phyloP scores from a whole-genome alignment of 2,797 vertebrate genomes.

The Gymnoscopelus microlampas region DNA sequence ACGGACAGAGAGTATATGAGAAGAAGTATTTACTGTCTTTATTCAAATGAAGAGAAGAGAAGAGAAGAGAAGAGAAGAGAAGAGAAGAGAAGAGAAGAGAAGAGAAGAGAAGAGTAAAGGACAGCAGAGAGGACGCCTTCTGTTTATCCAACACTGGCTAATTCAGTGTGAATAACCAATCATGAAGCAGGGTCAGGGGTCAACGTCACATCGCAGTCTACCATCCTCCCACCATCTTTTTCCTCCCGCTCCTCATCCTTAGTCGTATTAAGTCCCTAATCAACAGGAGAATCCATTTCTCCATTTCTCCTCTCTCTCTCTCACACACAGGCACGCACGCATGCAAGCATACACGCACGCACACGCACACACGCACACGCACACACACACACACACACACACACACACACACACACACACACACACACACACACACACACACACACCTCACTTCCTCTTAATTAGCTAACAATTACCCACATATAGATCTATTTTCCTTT shows the following conservation, averaged over 20 bases:
- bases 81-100: neutral
- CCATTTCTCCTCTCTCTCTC: neutral
- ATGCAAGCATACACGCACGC: neutral
- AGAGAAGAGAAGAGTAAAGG: slow-evolving; percentile 8
- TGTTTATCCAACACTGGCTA: slow-evolving; percentile 23
- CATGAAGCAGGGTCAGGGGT: slow-evolving; percentile 33
- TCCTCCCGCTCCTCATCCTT: slow-evolving; percentile 24
- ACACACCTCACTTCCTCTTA: slow-evolving; percentile 38
- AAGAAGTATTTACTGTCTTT: slow-evolving; percentile 10
- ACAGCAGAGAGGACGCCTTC: neutral
- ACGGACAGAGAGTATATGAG: neutral
- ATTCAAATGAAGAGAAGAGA: slow-evolving; percentile 16
- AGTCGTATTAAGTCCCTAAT: slow-evolving; percentile 36
- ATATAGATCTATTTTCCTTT: slow-evolving; percentile 45
- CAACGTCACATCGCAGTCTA: slow-evolving; percentile 24
- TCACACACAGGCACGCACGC: neutral
- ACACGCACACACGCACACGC: neutral
- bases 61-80: neutral
- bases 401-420: neutral
- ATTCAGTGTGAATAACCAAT: slow-evolving; percentile 41
- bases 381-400: neutral
- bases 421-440: slow-evolving; percentile 13
- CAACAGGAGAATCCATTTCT: slow-evolving; percentile 23
- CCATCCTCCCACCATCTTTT: slow-evolving; percentile 16
- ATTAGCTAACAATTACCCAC: slow-evolving; percentile 58